Base-by-base conservation (phyloP, 1,140 invertebrate genomes). In the Caenorhabditis remanei region DNA sequence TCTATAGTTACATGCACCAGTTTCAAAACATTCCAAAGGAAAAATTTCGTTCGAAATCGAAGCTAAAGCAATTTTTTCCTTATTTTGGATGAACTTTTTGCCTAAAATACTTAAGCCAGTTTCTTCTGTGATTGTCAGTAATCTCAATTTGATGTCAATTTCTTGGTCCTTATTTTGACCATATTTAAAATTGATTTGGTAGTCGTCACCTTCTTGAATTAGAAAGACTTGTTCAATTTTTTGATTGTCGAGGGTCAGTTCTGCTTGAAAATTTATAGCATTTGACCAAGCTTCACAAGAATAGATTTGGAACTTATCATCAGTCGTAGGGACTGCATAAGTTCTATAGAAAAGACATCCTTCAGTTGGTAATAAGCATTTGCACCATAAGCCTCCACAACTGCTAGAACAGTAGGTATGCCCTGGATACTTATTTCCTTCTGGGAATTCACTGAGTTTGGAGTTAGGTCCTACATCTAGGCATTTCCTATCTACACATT, bases 341-440 rank as follows among this genome's bases (percentile, higher is more conserved):
- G 55, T 58, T 58, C 55, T 58, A 19, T 58, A 58, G 19, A 58
- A 58, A 14, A 58, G 55, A n/a, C 55, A 58, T 58, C 13, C 55
- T 58, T 58, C 55, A 58, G 55, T 58, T 0, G 55, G 55, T 6
- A 58, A n/a, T 14, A 58, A n/a, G 19, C 55, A 58, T n/a, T 58
- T 14, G n/a, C 19, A 58, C 55, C 55, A 58, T 4, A 58, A n/a
- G 6, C 55, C 55, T 14, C 55, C 55, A 58, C 55, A 58, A 19
- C 55, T 58, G 55, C 55, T 58, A 7, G 55, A 58, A n/a, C 55
- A 58, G 55, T 58, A 58, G 0, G 55, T 58, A 9, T 58, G 55
- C 11, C 55, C 55, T 14, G 55, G 55, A 19, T 58, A 58, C n/a
- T 58, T 58, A n/a, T 58, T 58, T 58, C 55, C 55, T 58, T 58